These are phyloP conservation scores for Halichoerus grypus DNA, from an alignment of 2,113 vertebrate species.

Conservation along the genomic window DNA sequence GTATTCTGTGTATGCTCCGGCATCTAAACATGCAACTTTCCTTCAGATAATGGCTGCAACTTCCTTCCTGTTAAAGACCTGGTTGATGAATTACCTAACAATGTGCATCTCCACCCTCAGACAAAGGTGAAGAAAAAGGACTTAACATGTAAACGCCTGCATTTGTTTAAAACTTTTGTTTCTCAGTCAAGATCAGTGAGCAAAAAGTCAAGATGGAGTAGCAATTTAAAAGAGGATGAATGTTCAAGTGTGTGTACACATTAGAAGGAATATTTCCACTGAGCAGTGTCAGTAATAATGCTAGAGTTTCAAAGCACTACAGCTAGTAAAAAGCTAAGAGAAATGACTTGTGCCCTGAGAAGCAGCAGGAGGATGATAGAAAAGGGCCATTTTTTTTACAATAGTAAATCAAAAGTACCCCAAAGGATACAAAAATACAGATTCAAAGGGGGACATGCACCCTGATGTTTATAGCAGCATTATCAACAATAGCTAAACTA, in stretches of 20 bases:
- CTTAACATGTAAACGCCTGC: neutral
- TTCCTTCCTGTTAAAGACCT: neutral
- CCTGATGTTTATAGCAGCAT: neutral
- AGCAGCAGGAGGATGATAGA: neutral
- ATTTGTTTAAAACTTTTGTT: neutral
- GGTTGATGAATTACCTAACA: neutral
- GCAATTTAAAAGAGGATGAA: neutral
- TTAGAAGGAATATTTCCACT: neutral
- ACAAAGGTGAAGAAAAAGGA: neutral
- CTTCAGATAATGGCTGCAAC: neutral
- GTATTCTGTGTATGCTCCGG: neutral
- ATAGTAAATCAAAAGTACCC: neutral
- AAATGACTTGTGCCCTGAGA: neutral
- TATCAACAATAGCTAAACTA: neutral
- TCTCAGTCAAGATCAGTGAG: neutral
- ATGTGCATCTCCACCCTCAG: neutral
- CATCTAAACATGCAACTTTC: neutral
- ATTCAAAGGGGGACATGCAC: neutral
- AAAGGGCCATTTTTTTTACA: neutral
- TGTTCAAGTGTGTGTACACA: neutral
- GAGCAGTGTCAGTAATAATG: neutral
- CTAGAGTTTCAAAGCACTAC: neutral
- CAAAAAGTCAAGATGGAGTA: neutral
- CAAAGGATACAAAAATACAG: neutral
- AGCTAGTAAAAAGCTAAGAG: neutral